phyloP scores from a whole-genome alignment of 2,113 vertebrate genomes.

The Ciconia stormi region DNA sequence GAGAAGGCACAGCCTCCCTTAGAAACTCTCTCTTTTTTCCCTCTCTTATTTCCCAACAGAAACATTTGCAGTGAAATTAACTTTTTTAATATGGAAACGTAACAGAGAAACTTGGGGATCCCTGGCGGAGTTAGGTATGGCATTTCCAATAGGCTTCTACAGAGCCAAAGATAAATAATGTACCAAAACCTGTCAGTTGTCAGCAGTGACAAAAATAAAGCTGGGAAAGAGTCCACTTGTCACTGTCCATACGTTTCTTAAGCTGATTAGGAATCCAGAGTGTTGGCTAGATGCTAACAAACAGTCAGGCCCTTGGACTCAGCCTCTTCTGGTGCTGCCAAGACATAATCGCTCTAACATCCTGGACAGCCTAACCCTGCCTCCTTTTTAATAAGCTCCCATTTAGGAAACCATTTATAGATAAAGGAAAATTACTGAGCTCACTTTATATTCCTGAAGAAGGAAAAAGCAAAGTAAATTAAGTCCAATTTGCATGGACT shows the following conservation, averaged over 20 bases:
- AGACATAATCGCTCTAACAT: slow-evolving; percentile 15
- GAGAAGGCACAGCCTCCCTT: neutral
- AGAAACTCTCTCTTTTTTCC: neutral
- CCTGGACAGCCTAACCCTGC: neutral
- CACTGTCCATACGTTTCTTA: neutral
- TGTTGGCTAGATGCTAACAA: neutral
- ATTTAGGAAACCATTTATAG: slow-evolving; percentile 42
- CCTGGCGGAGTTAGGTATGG: neutral
- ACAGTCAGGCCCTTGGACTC: neutral
- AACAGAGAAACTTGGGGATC: neutral
- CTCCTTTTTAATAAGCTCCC: slow-evolving; percentile 33
- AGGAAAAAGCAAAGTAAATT: slow-evolving; percentile 40
- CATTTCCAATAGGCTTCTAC: neutral
- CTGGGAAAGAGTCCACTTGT: neutral
- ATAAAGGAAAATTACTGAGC: slow-evolving; percentile 21
- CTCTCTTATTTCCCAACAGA: neutral
- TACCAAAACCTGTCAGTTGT: neutral
- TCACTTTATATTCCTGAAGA: slow-evolving; percentile 26
- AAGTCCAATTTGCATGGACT: slow-evolving; percentile 42
- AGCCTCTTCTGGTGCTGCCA: neutral
- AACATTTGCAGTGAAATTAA: neutral
- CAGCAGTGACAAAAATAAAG: neutral
- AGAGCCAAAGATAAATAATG: accelerated
- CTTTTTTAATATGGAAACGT: neutral
- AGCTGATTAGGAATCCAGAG: neutral